Evolutionary conservation across 2,888 invertebrate species (phyloP), one percentile per base, ranked within the genome.

Genomic region (Platerodrilus igneus): DNA sequence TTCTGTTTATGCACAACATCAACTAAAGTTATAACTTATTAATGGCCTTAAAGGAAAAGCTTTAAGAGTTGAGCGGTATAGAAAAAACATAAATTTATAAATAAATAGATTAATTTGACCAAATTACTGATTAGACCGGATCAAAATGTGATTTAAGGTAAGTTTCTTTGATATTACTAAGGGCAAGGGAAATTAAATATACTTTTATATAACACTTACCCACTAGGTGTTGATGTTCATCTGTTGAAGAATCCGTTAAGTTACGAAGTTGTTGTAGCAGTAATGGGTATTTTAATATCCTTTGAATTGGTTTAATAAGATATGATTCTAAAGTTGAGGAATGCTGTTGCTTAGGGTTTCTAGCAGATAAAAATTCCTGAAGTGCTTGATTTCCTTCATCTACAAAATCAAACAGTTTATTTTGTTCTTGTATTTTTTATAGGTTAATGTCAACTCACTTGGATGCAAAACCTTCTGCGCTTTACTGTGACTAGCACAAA

Each of bases 401-500:
- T 90, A 65, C 31, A 67, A 60, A 45, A 25, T 32, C 17, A 31
- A n/a, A 23, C 13, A 40, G 14, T 17, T 13, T 27, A 9, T n/a
- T n/a, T n/a, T n/a, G n/a, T n/a, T n/a, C n/a, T n/a, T n/a, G n/a
- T n/a, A n/a, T n/a, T n/a, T n/a, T n/a, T n/a, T 38, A 19, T 26
- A 14, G 21, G 8, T 20, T n/a, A 14, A 27, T 15, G 23, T 25
- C 8, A 7, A 80, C 88, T 86, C 77, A 94, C 94, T 93, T 63
- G 94, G 94, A 78, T 95, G 93, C 64, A 96, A 78, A 64, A 96
- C 91, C 78, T 96, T 96, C 73, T 96, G 96, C 51, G 95, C 94
- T 75, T 95, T 93, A 64, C 95, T 96, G 71, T 97, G 96, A 72
- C 93, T 94, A 52, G 96, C 95, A 73, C 96, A 96, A 75, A 96